These are phyloP conservation scores for Menidia menidia DNA, from an alignment of 2,797 vertebrate genomes.

Conservation along the genomic window DNA sequence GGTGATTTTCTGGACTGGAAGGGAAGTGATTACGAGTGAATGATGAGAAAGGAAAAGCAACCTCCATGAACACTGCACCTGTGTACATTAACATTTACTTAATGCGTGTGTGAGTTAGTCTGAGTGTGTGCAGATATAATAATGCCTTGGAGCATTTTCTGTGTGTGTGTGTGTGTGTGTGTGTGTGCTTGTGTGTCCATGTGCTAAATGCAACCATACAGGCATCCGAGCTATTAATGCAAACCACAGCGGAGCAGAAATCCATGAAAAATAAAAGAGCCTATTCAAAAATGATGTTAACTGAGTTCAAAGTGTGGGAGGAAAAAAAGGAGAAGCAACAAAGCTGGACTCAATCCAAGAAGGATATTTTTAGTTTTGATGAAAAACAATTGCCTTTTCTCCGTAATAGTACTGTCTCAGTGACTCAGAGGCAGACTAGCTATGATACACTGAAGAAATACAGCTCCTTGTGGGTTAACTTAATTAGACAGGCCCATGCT, in stretches of 20 bases:
- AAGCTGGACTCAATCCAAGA: constrained; percentile 58
- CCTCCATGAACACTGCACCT: constrained; percentile 75
- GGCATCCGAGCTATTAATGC: constrained; percentile 62
- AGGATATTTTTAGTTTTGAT: constrained; percentile 68
- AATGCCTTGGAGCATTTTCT: constrained; percentile 49
- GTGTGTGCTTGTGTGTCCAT: constrained; percentile 24
- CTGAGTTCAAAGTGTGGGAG: constrained; percentile 71
- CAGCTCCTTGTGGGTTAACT: constrained; percentile 45
- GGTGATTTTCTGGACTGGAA: constrained; percentile 73
- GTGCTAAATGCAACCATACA: constrained; percentile 67
- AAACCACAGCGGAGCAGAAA: constrained; percentile 63
- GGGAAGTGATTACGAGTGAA: constrained; percentile 80
- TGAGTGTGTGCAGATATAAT: constrained; percentile 27
- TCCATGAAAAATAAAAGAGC: constrained; percentile 66
- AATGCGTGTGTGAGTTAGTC: constrained; percentile 39
- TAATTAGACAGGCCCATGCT: constrained; percentile 49
- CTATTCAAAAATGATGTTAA: constrained; percentile 59
- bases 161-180: constrained; percentile 40
- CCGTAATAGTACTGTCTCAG: constrained; percentile 32
- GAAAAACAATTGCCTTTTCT: constrained; percentile 41
- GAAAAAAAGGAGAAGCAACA: constrained; percentile 62
- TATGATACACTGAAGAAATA: constrained; percentile 49
- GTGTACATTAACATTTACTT: constrained; percentile 70
- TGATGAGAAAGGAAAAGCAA: constrained; percentile 75
- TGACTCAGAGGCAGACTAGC: constrained; percentile 45